These are phyloP conservation scores for Mythimna impura DNA, from an alignment of 2,888 invertebrate species.

Conservation along the genomic window DNA sequence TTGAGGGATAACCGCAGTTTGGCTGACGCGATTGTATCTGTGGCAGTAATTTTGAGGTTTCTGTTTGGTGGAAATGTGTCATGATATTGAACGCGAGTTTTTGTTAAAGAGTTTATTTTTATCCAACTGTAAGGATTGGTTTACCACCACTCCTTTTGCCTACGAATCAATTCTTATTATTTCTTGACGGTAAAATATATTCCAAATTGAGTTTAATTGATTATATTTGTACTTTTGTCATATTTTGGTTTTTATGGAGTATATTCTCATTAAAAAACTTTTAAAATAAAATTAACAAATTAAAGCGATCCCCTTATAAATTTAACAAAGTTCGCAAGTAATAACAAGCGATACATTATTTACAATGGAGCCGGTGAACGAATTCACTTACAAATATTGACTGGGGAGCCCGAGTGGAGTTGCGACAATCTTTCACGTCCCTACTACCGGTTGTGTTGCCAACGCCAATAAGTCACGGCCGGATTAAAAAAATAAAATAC, in stretches of 20 bases:
- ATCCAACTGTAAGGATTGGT: background rate
- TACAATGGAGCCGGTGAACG: conserved; percentile 54
- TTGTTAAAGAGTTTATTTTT: background rate
- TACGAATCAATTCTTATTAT: background rate
- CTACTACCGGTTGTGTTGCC: conserved; percentile 47
- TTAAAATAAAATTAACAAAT: background rate
- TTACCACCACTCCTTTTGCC: background rate
- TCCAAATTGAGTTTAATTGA: no score
- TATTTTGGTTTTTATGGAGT: no score
- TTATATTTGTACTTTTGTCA: no score
- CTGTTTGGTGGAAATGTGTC: conserved; percentile 25
- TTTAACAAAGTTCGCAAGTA: conserved; percentile 28
- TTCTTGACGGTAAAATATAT: background rate
- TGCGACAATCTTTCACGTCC: conserved; percentile 56
- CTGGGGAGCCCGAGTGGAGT: conserved; percentile 48
- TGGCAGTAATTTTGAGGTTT: conserved; percentile 39
- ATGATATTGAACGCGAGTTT: conserved; percentile 7
- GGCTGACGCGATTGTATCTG: conserved; percentile 55
- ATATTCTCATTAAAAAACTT: background rate
- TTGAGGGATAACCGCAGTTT: conserved; percentile 57
- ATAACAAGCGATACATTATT: conserved; percentile 60
- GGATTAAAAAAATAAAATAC: conserved; percentile 36
- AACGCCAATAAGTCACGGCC: conserved; percentile 45
- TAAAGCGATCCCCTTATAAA: background rate
- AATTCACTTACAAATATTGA: conserved; percentile 68